Evolutionary conservation across 2,888 invertebrate genomes (phyloP), one percentile per base, ranked within the genome.

Genomic region (Lasioglossum villosulum): DNA sequence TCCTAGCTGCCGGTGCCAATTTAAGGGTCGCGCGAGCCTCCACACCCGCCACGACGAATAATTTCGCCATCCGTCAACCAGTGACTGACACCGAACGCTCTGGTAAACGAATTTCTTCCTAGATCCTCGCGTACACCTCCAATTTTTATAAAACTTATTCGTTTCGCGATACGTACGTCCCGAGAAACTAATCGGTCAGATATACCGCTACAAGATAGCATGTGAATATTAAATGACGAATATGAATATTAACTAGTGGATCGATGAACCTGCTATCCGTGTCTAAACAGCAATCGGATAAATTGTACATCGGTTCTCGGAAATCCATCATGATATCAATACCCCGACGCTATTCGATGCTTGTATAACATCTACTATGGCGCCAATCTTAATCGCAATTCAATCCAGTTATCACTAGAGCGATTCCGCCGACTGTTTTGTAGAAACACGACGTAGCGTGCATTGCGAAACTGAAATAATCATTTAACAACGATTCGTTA

Each of bases 51-150:
- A 34, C 59, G 71, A 37, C 34, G 83, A 86, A 86, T 90, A 87
- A 89, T 90, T 82, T 83, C 66, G 74, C 83, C 80, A 85, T 86
- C 78, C 77, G 73, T 83, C 72, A 80, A n/a, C 23, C 16, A 12
- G 27, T 19, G 39, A 77, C 23, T 19, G 45, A 39, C 56, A 23
- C 66, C 45, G 34, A 68, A 8, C 63, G 6, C 19, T 16, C 63
- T 2, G 63, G 19, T 76, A 76, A 68, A 66, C 42, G 30, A 75
- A 75, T 45, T 42, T 42, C 23, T 30, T 10, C 12, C 23, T 3
- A 34, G 34, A 23, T 34, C 37, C 30, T 6, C 1, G 5, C 16
- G 16, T 19, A 19, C 19, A 2, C 30, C 63, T 19, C 19, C 10
- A 63, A 63, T 63, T 30, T 63, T 63, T 63, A 1, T 19, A 6